These are phyloP conservation scores for Chaenodraco wilsoni DNA, from an alignment of 2,797 vertebrate genomes.

Conservation along the genomic window DNA sequence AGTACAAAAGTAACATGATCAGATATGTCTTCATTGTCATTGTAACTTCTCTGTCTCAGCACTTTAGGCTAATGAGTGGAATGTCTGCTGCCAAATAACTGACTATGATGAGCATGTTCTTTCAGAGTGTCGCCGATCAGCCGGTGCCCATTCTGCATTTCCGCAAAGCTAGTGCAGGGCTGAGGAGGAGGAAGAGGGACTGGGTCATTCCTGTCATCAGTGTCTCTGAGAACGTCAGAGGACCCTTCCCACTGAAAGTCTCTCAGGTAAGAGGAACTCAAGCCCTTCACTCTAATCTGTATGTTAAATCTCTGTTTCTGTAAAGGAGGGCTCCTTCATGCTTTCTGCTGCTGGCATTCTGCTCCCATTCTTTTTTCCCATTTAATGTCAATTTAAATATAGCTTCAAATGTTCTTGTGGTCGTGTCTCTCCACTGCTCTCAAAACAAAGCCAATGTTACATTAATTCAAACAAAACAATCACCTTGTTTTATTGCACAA, in stretches of 20 bases:
- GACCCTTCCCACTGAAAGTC: slow-evolving; percentile 60
- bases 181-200: slow-evolving; percentile 75
- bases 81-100: neutral
- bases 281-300: neutral
- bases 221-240: slow-evolving; percentile 57
- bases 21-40: neutral
- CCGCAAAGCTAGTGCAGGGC: slow-evolving; percentile 46
- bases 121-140: slow-evolving; percentile 24
- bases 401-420: neutral
- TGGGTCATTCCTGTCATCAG: slow-evolving; percentile 77
- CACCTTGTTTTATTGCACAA: too few species aligned
- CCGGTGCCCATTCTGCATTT: slow-evolving; percentile 60
- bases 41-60: neutral
- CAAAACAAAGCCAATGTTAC: neutral
- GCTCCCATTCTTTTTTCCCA: neutral
- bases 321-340: neutral
- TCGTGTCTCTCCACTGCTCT: neutral
- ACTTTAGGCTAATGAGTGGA: neutral
- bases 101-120: neutral
- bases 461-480: neutral
- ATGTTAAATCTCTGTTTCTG: neutral
- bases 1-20: neutral
- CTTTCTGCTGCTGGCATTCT: too few species aligned
- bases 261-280: slow-evolving; percentile 55
- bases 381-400: neutral